Base-by-base conservation (phyloP, 2,113 vertebrate genomes). In the Esox niger region DNA sequence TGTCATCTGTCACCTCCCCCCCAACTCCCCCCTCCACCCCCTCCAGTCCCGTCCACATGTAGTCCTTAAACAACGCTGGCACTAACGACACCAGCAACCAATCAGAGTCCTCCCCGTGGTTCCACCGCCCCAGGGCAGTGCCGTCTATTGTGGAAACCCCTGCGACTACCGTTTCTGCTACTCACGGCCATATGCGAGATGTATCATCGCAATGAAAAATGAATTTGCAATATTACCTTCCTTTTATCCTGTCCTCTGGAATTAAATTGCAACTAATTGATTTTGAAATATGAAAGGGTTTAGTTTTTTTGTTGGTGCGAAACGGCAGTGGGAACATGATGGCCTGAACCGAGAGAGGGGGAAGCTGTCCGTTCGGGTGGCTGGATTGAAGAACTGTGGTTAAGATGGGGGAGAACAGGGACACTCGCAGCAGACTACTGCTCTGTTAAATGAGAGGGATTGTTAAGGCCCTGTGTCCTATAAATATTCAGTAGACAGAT, bases 1-100 rank as follows among this genome's bases (percentile, higher is more conserved):
- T 95, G 95, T 91, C 92, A 95, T 95, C 96, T 97, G 95, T 95
- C 95, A 95, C 15, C 52, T 23, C 94, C 94, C 93, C 91, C 93
- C 95, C 95, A 11, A 95, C 8, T 32, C 8, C 52, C 17, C 55
- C 15, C 52, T 32, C 55, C 33, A 31, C 20, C 83, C 84, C 88
- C 86, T 86, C 80, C 77, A 90, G 92, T 94, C 94, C 93, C 92
- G 94, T 95, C 95, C 93, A 75, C 93, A 93, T 97, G 96, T 97
- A 95, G 91, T 95, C 94, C 93, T 95, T 98, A 98, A 99, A 95
- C 94, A 96, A 94, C 94, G 90, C 91, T 97, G 97, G 94, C 96
- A 96, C 94, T 98, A 98, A 98, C 98, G 95, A 98, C 92, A 92
- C 93, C 82, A 60, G 82, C 91, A 95, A 90, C 96, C 97, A 99